Evolutionary conservation across 2,113 vertebrate genomes (phyloP).

Genomic region (Hiodon alosoides): DNA sequence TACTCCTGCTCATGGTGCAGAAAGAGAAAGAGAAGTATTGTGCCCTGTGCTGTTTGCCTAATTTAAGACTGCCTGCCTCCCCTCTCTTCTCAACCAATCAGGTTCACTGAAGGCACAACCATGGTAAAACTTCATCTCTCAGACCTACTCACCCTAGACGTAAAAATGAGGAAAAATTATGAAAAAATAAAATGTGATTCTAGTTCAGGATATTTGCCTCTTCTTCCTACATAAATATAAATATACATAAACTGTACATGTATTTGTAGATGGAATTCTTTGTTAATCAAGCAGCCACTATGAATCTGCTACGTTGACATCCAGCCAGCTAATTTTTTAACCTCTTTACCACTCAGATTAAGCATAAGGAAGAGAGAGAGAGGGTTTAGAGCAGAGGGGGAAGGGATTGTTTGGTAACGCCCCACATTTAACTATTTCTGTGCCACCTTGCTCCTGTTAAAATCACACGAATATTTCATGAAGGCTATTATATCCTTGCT

Average conservation of each 20-base stretch:
- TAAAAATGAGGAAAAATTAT: no score
- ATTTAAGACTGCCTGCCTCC: not conserved
- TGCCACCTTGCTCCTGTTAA: not conserved
- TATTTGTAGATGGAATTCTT: not conserved
- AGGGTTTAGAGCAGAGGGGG: not conserved
- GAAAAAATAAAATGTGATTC: not conserved
- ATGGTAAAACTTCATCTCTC: not conserved
- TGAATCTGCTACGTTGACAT: not conserved
- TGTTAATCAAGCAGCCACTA: conserved; percentile 10
- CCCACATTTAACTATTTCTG: not conserved
- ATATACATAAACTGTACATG: not conserved
- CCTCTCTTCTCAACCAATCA: not conserved
- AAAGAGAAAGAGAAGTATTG: not conserved
- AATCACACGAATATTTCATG: not conserved
- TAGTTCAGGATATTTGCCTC: not conserved
- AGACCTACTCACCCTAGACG: conserved; percentile 11
- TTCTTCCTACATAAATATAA: not conserved
- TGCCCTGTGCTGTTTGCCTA: not conserved
- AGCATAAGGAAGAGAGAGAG: not conserved
- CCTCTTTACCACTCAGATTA: not conserved
- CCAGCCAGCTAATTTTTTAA: conserved; percentile 10
- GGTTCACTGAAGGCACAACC: not conserved
- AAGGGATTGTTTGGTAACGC: not conserved
- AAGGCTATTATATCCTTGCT: not conserved
- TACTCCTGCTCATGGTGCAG: not conserved